These are phyloP conservation scores for Ctenomys sociabilis DNA, from an alignment of 2,113 vertebrate species.

Conservation along the genomic window DNA sequence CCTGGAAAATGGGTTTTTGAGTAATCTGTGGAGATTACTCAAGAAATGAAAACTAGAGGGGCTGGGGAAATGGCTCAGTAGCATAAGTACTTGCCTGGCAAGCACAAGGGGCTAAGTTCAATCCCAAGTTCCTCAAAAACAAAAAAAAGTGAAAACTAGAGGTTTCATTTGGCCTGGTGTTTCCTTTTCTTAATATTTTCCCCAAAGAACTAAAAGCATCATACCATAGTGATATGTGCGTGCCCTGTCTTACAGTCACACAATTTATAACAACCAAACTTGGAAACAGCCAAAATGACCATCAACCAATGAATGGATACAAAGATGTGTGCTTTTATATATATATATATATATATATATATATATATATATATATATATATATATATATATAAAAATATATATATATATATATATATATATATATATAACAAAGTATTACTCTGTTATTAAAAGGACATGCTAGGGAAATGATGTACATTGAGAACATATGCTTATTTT, in stretches of 20 bases:
- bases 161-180: too few species aligned
- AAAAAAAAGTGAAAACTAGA: not conserved
- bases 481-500: not conserved
- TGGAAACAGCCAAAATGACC: not conserved
- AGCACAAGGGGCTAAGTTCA: too few species aligned
- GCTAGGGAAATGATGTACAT: not conserved
- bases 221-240: not conserved
- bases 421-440: too few species aligned
- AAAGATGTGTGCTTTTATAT: too few species aligned
- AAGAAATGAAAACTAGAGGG: not conserved
- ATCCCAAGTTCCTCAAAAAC: too few species aligned
- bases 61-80: too few species aligned
- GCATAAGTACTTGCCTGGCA: too few species aligned
- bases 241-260: not conserved
- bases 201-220: not conserved
- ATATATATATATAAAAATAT: too few species aligned
- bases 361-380: too few species aligned
- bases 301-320: not conserved
- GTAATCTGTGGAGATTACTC: not conserved
- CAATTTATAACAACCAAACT: not conserved
- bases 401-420: too few species aligned
- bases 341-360: too few species aligned
- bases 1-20: too few species aligned
- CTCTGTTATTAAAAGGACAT: not conserved
- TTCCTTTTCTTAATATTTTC: not conserved